Conservation (phyloP, 2,888 invertebrate species). For the Synanthedon andrenaeformis region DNA sequence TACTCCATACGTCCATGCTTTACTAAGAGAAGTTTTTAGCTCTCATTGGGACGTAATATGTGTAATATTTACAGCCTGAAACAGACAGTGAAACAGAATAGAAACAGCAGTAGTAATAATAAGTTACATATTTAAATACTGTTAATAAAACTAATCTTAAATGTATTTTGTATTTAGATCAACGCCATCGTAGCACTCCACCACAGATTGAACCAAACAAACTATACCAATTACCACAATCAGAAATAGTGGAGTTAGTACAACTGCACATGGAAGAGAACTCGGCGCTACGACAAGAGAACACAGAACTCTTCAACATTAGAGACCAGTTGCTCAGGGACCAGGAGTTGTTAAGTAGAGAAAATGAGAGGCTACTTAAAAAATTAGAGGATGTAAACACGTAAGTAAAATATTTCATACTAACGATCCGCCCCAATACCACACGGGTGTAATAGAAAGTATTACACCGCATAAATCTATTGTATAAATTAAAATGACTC, state of each 20-base stretch:
- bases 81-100: no score
- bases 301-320: conserved; percentile 84
- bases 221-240: conserved; percentile 79
- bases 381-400: conserved; percentile 90
- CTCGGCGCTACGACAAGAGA: conserved; percentile 83
- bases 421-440: no score
- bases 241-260: conserved; percentile 85
- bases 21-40: no score
- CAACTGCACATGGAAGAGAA: conserved; percentile 88
- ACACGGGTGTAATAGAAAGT: no score
- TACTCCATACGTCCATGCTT: no score
- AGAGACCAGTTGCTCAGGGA: conserved; percentile 86
- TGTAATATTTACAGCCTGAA: no score
- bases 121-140: no score
- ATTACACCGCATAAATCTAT: no score
- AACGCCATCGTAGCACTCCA: conserved; percentile 52
- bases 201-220: conserved; percentile 79
- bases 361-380: conserved; percentile 89
- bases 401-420: conserved; percentile 65
- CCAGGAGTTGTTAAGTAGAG: conserved; percentile 89
- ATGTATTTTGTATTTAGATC: conserved; percentile 16
- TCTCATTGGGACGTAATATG: no score
- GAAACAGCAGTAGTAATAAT: no score
- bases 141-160: no score
- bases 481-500: no score